Evolutionary conservation across 2,113 vertebrate species (phyloP).

Genomic region (Pholis gunnellus): DNA sequence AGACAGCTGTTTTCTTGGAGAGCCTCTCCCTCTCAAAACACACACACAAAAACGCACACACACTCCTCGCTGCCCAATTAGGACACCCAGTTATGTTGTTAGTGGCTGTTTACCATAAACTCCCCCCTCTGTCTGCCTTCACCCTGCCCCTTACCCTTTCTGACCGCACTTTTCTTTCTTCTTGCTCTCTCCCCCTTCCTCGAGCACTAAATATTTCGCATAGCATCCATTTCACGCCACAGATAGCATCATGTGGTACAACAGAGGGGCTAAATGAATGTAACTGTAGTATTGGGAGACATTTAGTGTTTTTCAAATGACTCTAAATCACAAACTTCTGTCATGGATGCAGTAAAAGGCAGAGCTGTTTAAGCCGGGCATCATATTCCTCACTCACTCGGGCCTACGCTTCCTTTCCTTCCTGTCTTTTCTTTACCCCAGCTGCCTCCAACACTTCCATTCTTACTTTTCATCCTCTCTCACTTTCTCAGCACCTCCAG

Average conservation of each 20-base stretch:
- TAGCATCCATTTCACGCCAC: neutral
- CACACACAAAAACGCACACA: slow-evolving; percentile 36
- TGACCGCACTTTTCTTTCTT: neutral
- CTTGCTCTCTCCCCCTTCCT: neutral
- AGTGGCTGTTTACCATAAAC: slow-evolving; percentile 74
- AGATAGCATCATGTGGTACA: neutral
- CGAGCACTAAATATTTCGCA: neutral
- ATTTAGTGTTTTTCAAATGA: neutral
- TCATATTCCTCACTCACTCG: neutral
- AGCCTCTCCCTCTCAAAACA: slow-evolving; percentile 32
- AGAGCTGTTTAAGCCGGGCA: neutral
- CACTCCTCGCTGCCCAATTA: slow-evolving; percentile 72
- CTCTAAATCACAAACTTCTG: neutral
- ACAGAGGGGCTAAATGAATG: neutral
- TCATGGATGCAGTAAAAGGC: neutral
- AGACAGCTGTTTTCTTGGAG: slow-evolving; percentile 70
- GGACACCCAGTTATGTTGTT: slow-evolving; percentile 75
- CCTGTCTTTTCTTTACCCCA: neutral
- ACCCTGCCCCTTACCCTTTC: slow-evolving; percentile 4
- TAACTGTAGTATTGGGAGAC: neutral
- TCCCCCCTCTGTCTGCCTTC: slow-evolving; percentile 20
- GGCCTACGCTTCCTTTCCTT: neutral
- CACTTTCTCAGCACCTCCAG: slow-evolving; percentile 30
- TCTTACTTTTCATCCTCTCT: slow-evolving; percentile 7
- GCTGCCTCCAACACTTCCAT: slow-evolving; percentile 2